A percentile compares a stretch with the other conserved stretches of the same genome.
These are phyloP conservation scores for Hartigia nigra DNA, from an alignment of 2,888 invertebrate genomes.

Conservation along the genomic window DNA sequence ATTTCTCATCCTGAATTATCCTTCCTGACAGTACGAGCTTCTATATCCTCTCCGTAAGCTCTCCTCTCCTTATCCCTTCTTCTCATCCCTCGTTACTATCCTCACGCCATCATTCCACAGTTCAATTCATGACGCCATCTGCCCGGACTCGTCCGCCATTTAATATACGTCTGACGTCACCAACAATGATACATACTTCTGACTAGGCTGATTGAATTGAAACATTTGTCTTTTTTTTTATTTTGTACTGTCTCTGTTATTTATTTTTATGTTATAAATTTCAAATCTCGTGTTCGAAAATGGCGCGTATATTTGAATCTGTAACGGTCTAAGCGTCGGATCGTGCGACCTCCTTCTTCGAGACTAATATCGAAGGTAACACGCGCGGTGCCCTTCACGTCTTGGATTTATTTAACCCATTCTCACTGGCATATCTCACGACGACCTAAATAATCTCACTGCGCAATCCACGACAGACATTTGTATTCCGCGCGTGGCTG, in stretches of 20 bases:
- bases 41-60: background rate
- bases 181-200: background rate
- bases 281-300: background rate
- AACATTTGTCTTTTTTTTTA: background rate
- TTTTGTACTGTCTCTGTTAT: too few species aligned
- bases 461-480: slow-evolving; percentile 9
- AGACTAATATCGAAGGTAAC: slow-evolving; percentile 1
- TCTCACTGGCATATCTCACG: slow-evolving; percentile 9
- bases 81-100: background rate
- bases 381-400: background rate
- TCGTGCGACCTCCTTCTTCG: background rate
- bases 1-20: background rate
- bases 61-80: background rate
- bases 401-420: slow-evolving; percentile 7
- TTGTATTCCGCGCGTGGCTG: slow-evolving; percentile 14
- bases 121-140: background rate
- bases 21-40: background rate
- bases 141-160: background rate
- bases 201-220: background rate
- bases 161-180: background rate
- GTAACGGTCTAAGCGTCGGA: background rate
- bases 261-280: background rate
- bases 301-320: background rate
- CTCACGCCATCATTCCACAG: background rate
- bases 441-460: slow-evolving; percentile 12